Evolutionary conservation across 2,888 invertebrate genomes (phyloP), one percentile per base, ranked within the genome.

Genomic region (Mylabris sibirica): DNA sequence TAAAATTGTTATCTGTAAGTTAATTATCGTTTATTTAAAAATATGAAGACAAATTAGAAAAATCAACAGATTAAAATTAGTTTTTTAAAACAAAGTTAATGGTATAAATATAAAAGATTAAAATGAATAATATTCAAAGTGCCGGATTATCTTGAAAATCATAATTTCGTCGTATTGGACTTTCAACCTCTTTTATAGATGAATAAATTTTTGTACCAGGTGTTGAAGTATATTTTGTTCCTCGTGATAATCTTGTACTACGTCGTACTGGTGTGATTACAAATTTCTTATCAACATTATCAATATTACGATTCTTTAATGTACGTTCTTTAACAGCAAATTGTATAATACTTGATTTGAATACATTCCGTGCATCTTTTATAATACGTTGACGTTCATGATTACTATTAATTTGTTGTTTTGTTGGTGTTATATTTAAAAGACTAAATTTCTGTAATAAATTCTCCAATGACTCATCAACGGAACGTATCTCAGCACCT

Each of bases 381-480:
- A 88, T 68, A 30, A 79, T 76, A 74, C 73, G 78, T 4, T 66
- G 72, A 60, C 75, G 67, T 30, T 78, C 75, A 53, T 73, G 75
- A 61, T 68, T 72, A 5, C 30, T 8, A 1, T n/a, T 59, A 30
- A 68, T 72, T 14, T 63, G 66, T 59, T 65, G 62, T 78, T 82
- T 67, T 79, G 82, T 70, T 6, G 87, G 86, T 57, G 85, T 86
- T 9, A 89, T 88, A 74, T 89, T 87, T 1, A 90, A 77, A 60
- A 88, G 85, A 85, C 88, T 88, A 70, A 90, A 89, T 76, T 89
- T 89, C 74, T 88, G 85, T 17, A 89, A 76, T 0, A 90, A 78
- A 49, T 87, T 85, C 70, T 89, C 88, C 14, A 90, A 73, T 57
- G 87, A 88, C 0, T 87, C 85, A 72, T 89, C 89, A 0, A 87